Conservation (phyloP, 1,140 invertebrate species). For the Maconellicoccus hirsutus region DNA sequence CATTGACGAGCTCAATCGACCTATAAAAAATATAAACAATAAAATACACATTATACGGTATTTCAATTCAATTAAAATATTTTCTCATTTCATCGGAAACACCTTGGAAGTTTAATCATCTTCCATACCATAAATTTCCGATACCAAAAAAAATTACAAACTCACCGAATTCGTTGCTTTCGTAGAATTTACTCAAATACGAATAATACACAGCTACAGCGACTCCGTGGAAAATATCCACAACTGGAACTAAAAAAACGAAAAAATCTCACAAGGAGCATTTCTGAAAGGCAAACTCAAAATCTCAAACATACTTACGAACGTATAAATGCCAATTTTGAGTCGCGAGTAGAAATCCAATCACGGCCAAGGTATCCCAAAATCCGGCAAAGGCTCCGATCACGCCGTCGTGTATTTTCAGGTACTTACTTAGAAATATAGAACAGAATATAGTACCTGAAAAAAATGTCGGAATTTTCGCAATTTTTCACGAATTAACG, state of each 20-base stretch:
- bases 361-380: conserved; percentile 26
- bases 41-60: too few relatives aligned
- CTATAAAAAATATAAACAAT: not conserved
- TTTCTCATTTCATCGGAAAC: too few relatives aligned
- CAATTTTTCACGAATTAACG: too few relatives aligned
- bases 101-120: too few relatives aligned
- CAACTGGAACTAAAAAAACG: conserved; percentile 2
- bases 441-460: conserved; percentile 29
- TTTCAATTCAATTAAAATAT: too few relatives aligned
- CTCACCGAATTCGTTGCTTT: conserved; percentile 25
- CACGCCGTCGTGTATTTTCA: conserved; percentile 27
- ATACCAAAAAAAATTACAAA: not conserved
- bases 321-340: conserved; percentile 28
- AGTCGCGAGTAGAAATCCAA: conserved; percentile 26
- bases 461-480: too few relatives aligned
- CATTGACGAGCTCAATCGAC: not conserved
- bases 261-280: too few relatives aligned
- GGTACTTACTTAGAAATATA: conserved; percentile 26
- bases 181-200: conserved; percentile 27
- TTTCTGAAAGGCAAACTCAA: too few relatives aligned
- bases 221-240: conserved; percentile 24
- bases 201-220: conserved; percentile 26
- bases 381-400: conserved; percentile 28
- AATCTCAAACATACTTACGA: conserved; percentile 28
- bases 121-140: too few relatives aligned